Evolutionary conservation across 1,140 invertebrate genomes (phyloP).

Genomic region (Phocides pigmalion): DNA sequence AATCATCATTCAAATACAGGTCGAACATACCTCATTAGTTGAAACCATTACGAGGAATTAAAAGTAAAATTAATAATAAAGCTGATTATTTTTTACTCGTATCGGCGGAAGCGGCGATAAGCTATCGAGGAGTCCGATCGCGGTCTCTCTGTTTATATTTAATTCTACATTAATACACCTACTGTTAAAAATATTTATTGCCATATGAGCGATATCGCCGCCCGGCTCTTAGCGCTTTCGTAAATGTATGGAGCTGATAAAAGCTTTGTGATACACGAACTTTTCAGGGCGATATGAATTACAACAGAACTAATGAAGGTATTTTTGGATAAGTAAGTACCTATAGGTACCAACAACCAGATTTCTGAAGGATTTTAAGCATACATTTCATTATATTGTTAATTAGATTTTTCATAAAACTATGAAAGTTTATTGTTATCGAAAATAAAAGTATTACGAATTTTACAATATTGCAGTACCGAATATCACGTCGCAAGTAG

Average conservation of each 20-base stretch:
- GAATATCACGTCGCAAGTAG: no score
- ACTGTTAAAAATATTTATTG: conserved; percentile 42
- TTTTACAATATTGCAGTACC: no score
- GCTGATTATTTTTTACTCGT: conserved; percentile 38
- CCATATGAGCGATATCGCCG: conserved; percentile 31
- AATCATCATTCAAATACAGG: conserved; percentile 3
- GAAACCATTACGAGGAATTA: conserved; percentile 28
- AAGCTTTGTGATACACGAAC: conserved; percentile 5
- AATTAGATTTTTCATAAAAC: no score
- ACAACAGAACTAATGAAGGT: background rate
- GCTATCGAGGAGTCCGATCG: conserved; percentile 33
- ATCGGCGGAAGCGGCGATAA: conserved; percentile 39
- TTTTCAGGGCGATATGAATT: no score
- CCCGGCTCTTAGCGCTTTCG: conserved; percentile 10
- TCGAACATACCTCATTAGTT: conserved; percentile 27
- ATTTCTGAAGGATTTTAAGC: no score
- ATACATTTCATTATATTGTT: no score
- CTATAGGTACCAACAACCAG: no score
- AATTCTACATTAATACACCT: conserved; percentile 35
- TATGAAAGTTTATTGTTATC: no score
- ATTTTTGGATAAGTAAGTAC: no score
- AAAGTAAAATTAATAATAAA: conserved; percentile 30
- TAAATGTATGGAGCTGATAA: conserved; percentile 34
- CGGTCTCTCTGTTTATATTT: conserved; percentile 41
- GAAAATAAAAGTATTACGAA: no score